Evolutionary conservation across 2,113 vertebrate genomes (phyloP), one percentile per base, ranked within the genome.

Genomic region (Toxostoma redivivum): DNA sequence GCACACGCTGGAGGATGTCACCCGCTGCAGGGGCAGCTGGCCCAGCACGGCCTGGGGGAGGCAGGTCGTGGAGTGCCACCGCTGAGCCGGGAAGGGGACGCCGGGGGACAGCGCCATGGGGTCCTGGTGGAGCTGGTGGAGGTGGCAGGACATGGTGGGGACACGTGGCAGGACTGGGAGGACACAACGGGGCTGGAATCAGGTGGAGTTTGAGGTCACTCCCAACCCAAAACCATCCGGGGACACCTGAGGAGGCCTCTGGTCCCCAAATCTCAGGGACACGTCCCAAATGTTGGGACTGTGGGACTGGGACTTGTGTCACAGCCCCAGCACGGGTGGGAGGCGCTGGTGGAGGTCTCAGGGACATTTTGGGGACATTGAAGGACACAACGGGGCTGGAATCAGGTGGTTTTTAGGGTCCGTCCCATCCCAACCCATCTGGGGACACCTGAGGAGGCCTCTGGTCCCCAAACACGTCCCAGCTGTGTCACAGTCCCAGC

Each of bases 61-160:
- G 86, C 86, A 90, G 11, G 51, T 7, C 0, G 30, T 56, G 1
- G 91, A 95, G 72, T 83, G 80, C 93, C 94, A 94, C 33, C 44
- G 13, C 15, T 78, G 73, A 37, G n/a, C 1, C 3, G 45, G 2
- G 1, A 1, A 37, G 44, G 19, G 38, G 27, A 66, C 27, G 4
- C 50, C 40, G 1, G 45, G 2, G 11, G 53, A 83, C 31, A 22
- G 20, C 0, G 45, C 28, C 0, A 61, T 0, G 5, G 22, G 20
- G 4, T 22, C 5, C 80, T 93, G 96, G 79, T 56, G 18, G 57
- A 66, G 5, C 40, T 90, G 86, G 11, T 93, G 93, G 6, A 66
- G 23, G 61, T 92, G 35, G 91, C 86, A 88, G 8, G 81, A 92
- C 96, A 96, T 96, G 40, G 7, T 23, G 38, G 76, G 65, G 80